Evolutionary conservation across 2,113 vertebrate genomes (phyloP), one percentile per base, ranked within the genome.

Genomic region (Oenanthe oenanthe): DNA sequence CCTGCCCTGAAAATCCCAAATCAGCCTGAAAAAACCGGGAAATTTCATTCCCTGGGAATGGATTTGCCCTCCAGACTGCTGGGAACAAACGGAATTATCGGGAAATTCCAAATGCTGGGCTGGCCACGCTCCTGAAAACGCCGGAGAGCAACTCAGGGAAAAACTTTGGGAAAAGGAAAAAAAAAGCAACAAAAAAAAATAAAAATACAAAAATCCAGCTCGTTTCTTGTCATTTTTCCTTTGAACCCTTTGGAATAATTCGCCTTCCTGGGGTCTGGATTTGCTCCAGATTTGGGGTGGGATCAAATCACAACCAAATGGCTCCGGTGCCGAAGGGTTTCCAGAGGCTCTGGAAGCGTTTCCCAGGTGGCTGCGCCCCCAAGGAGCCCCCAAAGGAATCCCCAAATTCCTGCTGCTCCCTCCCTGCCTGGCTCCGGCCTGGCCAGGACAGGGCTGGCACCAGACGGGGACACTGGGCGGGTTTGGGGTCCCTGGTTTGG

Each of bases 101-200:
- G 67, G 67, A 45, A 83, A 61, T 71, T 29, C 47, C 56, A 25
- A 51, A 32, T 1, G 0, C 25, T 22, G 0, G 4, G 6, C 24
- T 2, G 54, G 54, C 25, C 54, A 10, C 6, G 2, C 32, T 53
- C 67, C 56, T 1, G 0, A 43, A 71, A 71, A 16, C 1, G 1
- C 48, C 3, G 8, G 38, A 26, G 38, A 21, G 32, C 16, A 7
- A 12, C 17, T 36, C 47, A 16, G 45, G 16, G 12, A 26, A 62
- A 45, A 72, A 45, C 32, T 61, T 61, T 4, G 20, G 57, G 47
- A 17, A 45, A 25, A 45, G 15, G 13, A 12, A 42, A 43, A 62
- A 15, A 48, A 13, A 14, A 50, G 25, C 24, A 24, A 48, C 24
- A 45, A 8, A 17, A 9, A 8, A 42, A 45, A 21, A 20, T 2